Conservation (phyloP, 2,888 invertebrate species). For the Eilema depressum region DNA sequence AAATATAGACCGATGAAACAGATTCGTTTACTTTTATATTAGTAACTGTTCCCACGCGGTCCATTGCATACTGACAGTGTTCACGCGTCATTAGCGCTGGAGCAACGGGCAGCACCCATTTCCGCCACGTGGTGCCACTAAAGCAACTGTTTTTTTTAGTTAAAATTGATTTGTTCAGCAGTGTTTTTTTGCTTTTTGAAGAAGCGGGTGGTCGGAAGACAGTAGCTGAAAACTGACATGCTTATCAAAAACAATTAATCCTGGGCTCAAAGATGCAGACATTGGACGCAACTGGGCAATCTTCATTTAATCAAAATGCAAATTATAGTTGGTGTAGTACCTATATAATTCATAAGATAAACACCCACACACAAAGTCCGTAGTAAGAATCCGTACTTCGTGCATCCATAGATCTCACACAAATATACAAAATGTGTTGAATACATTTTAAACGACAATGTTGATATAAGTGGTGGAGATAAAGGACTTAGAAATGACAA, state of each 20-base stretch:
- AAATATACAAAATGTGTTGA: background rate
- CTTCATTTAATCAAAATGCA: no score
- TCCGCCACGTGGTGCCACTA: constrained; percentile 74
- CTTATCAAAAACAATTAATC: background rate
- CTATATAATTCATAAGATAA: no score
- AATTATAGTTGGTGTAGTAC: no score
- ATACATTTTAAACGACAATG: background rate
- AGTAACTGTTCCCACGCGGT: constrained; percentile 72
- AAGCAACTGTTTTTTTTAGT: constrained; percentile 36
- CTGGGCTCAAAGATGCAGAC: background rate
- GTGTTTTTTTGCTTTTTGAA: background rate
- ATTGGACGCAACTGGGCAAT: no score
- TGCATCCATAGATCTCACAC: background rate
- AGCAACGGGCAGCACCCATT: constrained; percentile 74
- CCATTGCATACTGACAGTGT: constrained; percentile 65
- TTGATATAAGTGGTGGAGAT: background rate
- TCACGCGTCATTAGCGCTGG: constrained; percentile 73
- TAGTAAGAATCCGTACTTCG: no score
- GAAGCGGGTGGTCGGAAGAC: background rate
- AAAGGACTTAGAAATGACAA: constrained; percentile 1
- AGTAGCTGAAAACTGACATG: background rate
- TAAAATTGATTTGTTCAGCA: constrained; percentile 8
- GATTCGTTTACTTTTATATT: constrained; percentile 40
- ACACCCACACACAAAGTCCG: no score
- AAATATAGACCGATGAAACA: constrained; percentile 34